Conservation (phyloP, 1,140 invertebrate species). For the Callitettix versicolor region DNA sequence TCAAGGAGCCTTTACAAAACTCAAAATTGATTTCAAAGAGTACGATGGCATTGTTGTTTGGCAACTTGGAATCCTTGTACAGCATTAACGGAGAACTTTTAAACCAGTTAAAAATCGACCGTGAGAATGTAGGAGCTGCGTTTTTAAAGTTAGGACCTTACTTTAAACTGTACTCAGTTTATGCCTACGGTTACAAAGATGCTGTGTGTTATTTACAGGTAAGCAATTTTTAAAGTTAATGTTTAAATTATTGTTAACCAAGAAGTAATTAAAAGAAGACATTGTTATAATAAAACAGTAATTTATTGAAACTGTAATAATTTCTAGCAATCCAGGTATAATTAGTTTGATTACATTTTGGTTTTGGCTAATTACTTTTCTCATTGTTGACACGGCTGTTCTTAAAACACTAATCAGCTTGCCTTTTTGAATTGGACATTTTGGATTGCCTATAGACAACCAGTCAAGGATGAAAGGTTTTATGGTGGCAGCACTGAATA, state of each 20-base stretch:
- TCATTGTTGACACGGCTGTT: too few relatives aligned
- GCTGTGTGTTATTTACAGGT: conserved; percentile 27
- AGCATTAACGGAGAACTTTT: conserved; percentile 58
- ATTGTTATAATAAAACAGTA: not conserved
- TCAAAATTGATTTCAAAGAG: conserved; percentile 44
- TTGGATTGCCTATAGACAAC: too few relatives aligned
- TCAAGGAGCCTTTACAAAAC: conserved; percentile 51
- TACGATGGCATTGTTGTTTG: conserved; percentile 49
- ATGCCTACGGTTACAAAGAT: conserved; percentile 62
- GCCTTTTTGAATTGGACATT: too few relatives aligned
- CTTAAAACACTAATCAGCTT: too few relatives aligned
- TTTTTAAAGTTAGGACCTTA: conserved; percentile 63
- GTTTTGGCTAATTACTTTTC: too few relatives aligned
- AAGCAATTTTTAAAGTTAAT: too few relatives aligned
- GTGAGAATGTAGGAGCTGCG: conserved; percentile 49
- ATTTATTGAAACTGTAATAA: not conserved
- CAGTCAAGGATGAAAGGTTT: too few relatives aligned
- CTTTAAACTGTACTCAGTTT: conserved; percentile 66
- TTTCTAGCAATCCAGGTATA: too few relatives aligned
- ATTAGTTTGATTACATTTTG: too few relatives aligned
- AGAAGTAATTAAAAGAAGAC: not conserved
- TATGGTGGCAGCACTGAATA: too few relatives aligned
- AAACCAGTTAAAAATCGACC: conserved; percentile 45
- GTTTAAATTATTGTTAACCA: too few relatives aligned
- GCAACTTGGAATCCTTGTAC: conserved; percentile 59